Conservation (phyloP, 2,888 invertebrate species). For the Aspidapion aeneum region DNA sequence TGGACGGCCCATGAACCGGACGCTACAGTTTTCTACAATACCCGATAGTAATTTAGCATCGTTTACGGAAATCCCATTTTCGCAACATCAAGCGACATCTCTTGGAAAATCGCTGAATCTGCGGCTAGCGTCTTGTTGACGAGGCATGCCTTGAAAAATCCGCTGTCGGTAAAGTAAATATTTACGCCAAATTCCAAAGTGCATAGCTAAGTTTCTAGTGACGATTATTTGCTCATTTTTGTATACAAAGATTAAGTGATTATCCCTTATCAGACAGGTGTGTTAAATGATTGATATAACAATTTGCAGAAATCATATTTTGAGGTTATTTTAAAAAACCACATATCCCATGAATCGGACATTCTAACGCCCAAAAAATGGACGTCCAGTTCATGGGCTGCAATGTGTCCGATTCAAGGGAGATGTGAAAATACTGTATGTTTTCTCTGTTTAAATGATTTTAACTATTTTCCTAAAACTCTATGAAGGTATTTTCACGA, state of each 20-base stretch:
- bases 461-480: background rate
- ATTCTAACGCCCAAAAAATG: background rate
- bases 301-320: too few relatives aligned
- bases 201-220: too few relatives aligned
- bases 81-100: too few relatives aligned
- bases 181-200: too few relatives aligned
- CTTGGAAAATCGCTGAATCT: too few relatives aligned
- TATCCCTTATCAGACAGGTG: slow-evolving; percentile 6
- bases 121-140: too few relatives aligned
- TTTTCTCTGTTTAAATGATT: background rate
- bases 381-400: background rate
- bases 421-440: background rate
- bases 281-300: slow-evolving; percentile 1
- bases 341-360: slow-evolving; percentile 13
- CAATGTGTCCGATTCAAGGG: background rate
- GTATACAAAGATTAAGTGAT: slow-evolving; percentile 7
- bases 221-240: slow-evolving; percentile 5
- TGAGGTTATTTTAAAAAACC: slow-evolving; percentile 1
- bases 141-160: too few relatives aligned
- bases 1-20: slow-evolving; percentile 11
- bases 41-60: too few relatives aligned
- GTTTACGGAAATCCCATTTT: too few relatives aligned
- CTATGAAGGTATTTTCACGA: background rate
- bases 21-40: too few relatives aligned
- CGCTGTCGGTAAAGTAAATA: too few relatives aligned